These are phyloP conservation scores for Drosophila arawakana DNA, from an alignment of 1,140 invertebrate species.

Conservation along the genomic window DNA sequence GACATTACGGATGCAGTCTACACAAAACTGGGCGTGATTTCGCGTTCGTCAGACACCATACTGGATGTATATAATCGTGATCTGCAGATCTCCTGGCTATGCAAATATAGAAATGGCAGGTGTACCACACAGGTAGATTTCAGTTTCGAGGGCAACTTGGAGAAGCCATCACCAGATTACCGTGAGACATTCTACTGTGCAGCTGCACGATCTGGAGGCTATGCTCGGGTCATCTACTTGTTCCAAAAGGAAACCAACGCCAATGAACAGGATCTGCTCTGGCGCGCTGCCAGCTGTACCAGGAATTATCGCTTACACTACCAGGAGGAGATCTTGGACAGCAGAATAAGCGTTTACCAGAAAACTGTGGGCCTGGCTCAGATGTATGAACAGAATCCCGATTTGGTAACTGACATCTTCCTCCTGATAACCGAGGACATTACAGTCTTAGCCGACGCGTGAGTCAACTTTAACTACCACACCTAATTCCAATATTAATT, in stretches of 20 bases:
- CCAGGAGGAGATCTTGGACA: constrained; percentile 41
- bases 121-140: constrained; percentile 80
- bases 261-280: constrained; percentile 51
- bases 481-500: constrained; percentile 11
- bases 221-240: constrained; percentile 4
- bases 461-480: constrained; percentile 77
- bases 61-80: constrained; percentile 77
- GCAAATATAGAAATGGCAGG: constrained; percentile 81
- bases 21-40: constrained; percentile 53
- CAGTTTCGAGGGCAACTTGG: constrained; percentile 6
- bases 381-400: constrained; percentile 82
- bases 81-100: constrained; percentile 85
- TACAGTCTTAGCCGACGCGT: constrained; percentile 46
- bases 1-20: constrained; percentile 51
- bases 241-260: constrained; percentile 33
- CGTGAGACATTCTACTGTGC: constrained; percentile 86
- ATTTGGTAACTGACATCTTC: constrained; percentile 74
- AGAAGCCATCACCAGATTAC: constrained; percentile 85
- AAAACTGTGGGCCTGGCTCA: constrained; percentile 74
- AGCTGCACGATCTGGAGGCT: constrained; percentile 84
- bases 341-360: not conserved
- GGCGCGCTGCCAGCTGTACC: constrained; percentile 62
- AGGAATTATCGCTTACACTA: constrained; percentile 38
- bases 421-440: constrained; percentile 53
- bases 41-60: constrained; percentile 39